These are phyloP conservation scores for Corythornis cristatus DNA, from an alignment of 2,113 vertebrate species.

Conservation along the genomic window DNA sequence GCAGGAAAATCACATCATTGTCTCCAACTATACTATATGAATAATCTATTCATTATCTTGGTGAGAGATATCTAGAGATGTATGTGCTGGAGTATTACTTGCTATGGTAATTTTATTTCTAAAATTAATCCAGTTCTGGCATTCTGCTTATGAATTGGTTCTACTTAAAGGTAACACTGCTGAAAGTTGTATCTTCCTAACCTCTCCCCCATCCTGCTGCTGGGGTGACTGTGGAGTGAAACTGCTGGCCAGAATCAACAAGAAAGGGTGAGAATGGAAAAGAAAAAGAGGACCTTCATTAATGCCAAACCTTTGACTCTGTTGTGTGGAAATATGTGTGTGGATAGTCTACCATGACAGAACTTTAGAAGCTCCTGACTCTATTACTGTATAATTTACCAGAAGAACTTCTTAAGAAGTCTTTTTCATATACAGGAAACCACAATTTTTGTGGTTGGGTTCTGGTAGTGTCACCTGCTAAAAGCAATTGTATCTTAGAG, in stretches of 20 bases:
- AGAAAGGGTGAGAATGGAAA: background rate
- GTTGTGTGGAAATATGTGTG: background rate
- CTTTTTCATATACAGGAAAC: background rate
- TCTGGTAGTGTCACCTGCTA: background rate
- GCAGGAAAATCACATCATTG: background rate
- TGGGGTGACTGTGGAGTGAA: background rate
- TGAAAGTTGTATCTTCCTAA: background rate
- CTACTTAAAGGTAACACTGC: background rate
- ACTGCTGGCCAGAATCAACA: background rate
- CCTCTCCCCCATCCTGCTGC: background rate
- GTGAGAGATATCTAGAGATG: background rate
- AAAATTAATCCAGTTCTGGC: background rate
- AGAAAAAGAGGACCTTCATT: background rate
- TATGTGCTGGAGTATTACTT: background rate
- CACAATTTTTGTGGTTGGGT: background rate
- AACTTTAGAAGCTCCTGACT: background rate
- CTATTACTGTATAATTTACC: background rate
- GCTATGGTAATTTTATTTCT: background rate
- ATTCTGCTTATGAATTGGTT: background rate
- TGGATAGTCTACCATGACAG: background rate
- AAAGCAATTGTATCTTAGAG: background rate
- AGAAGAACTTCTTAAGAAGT: background rate
- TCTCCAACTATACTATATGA: background rate
- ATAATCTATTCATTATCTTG: background rate
- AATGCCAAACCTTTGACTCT: background rate